Evolutionary conservation across 2,797 vertebrate genomes (phyloP).

Genomic region (Synanceia verrucosa): DNA sequence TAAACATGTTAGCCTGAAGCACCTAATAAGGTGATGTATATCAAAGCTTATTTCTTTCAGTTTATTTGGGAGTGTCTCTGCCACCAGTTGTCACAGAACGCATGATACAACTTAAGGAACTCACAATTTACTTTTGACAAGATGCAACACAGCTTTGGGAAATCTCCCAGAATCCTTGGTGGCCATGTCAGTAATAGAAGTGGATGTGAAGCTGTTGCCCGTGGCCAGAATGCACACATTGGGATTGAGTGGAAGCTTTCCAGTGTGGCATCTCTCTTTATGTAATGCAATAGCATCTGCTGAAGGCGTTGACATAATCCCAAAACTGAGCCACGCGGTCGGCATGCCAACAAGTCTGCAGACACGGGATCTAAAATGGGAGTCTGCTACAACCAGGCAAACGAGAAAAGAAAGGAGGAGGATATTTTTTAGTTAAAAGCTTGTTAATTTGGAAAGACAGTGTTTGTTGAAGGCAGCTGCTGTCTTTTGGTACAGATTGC

Average conservation of each 20-base stretch:
- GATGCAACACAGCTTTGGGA: constrained; percentile 58
- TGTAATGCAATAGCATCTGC: constrained; percentile 67
- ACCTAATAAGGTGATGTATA: constrained; percentile 34
- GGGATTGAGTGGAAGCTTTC: constrained; percentile 57
- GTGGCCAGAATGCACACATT: constrained; percentile 65
- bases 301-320: constrained; percentile 65
- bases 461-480: neutral
- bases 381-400: constrained; percentile 13
- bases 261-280: constrained; percentile 63
- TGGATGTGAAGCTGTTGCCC: constrained; percentile 65
- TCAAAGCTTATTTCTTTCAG: constrained; percentile 49
- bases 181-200: constrained; percentile 56
- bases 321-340: constrained; percentile 54
- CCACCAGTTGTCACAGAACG: constrained; percentile 39
- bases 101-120: constrained; percentile 48
- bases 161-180: constrained; percentile 50
- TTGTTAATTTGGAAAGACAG: neutral
- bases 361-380: constrained; percentile 38
- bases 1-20: constrained; percentile 50
- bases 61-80: constrained; percentile 49
- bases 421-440: constrained; percentile 5
- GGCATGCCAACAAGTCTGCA: constrained; percentile 54
- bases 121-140: constrained; percentile 67
- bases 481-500: neutral
- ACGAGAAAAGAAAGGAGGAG: neutral